Percentiles rank a stretch among this genome's conserved stretches.
Conservation (phyloP, 2,888 invertebrate species). For the Scaptomyza cyrtandrae region DNA sequence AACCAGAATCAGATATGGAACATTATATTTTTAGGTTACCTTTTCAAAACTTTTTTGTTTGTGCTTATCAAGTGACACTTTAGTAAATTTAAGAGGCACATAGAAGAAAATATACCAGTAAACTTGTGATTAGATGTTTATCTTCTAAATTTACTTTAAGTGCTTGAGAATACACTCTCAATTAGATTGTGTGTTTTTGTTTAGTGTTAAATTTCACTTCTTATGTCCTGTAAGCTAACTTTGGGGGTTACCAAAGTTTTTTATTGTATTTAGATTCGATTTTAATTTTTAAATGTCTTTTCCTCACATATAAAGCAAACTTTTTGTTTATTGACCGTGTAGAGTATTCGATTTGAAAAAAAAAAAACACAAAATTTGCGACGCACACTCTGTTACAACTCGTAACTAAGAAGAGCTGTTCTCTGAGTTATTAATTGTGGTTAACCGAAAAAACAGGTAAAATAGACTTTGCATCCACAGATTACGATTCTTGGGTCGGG, state of each 20-base stretch:
- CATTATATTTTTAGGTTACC: too few relatives aligned
- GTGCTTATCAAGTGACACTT: too few relatives aligned
- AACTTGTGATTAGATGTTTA: too few relatives aligned
- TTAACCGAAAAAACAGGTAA: conserved; percentile 15
- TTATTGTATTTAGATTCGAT: not conserved
- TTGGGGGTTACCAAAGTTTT: not conserved
- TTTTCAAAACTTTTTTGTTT: too few relatives aligned
- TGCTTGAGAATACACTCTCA: too few relatives aligned
- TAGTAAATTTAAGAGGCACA: too few relatives aligned
- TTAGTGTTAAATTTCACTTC: not conserved
- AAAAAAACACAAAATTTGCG: not conserved
- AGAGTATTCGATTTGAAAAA: conserved; percentile 7
- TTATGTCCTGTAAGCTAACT: too few relatives aligned
- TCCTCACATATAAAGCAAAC: not conserved
- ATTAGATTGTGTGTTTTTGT: too few relatives aligned
- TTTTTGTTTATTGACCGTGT: conserved; percentile 17
- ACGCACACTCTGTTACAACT: conserved; percentile 13
- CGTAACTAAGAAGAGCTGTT: conserved; percentile 6
- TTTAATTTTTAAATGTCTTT: not conserved
- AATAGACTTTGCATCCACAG: conserved; percentile 25
- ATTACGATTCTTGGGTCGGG: conserved; percentile 19
- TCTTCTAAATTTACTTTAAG: too few relatives aligned
- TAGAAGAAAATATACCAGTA: too few relatives aligned
- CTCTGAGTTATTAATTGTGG: conserved; percentile 8
- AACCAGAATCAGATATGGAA: too few relatives aligned